Base-by-base conservation (phyloP, 2,113 vertebrate genomes). In the Sander vitreus region DNA sequence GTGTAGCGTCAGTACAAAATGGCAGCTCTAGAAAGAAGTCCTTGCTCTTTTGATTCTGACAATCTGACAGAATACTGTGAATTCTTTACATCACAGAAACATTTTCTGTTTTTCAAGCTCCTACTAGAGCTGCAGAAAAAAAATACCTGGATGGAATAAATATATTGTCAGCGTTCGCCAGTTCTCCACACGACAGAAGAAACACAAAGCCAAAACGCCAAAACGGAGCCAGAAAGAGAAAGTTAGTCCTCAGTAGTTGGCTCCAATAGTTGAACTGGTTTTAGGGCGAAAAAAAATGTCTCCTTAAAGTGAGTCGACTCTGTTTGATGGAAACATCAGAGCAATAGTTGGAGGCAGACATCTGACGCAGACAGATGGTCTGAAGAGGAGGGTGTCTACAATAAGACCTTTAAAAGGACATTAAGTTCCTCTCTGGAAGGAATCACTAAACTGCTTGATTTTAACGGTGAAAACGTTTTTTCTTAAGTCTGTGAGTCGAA, bases 331-430 rank as follows among this genome's bases (percentile, higher is more conserved):
- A 65, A 50, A 48, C 72, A 60, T 88, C 79, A 85, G 63, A 83
- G 72, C 57, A 5, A 48, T 16, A 21, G 43, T 70, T 87, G 78
- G 59, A 71, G 23, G 48, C 58, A 14, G 65, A 58, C 27, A 54
- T 81, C 58, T 57, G 76, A 82, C 30, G 0, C 66, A 73, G 80
- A 30, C 86, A 88, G 86, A 88, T 89, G 87, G 83, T 57, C 51
- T 73, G 68, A 15, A 4, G 63, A 70, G 19, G 62, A 76, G 43
- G 57, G n/a, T 19, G 65, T 73, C 67, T 13, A 57, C 80, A 76
- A 39, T 67, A 23, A 86, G 60, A 76, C 33, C 53, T 72, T 72
- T 78, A 33, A 66, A 76, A 18, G 73, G 30, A 71, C 58, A 39
- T 3, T 21, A 15, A 51, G 50, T 15, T 63, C 62, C 9, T 62